Evolutionary conservation across 2,113 vertebrate species (phyloP), one percentile per base, ranked within the genome.

Genomic region (Seriola rivoliana): DNA sequence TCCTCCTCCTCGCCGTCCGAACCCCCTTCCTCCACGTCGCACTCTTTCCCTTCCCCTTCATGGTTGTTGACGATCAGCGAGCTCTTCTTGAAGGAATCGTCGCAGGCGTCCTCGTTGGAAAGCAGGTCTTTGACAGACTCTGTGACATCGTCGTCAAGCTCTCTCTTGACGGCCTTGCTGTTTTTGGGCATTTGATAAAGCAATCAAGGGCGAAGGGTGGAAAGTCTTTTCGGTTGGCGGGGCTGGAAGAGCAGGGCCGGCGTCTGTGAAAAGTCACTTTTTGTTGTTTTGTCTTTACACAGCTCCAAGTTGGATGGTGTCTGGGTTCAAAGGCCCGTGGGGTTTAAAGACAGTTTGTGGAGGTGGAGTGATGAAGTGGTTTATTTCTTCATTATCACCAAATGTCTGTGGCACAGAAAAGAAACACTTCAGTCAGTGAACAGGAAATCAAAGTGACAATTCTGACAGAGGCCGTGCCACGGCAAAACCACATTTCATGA

Each of bases 101-200:
- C 97, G 58, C 96, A 94, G 71, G 95, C 94, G 67, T 99, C 98
- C 95, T 99, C 98, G 89, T 99, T 98, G 85, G 98, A 98, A 71
- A 99, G 97, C 92, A 99, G 96, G 91, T 99, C 98, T 90, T 96
- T 98, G 94, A 96, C 97, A 42, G 97, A 99, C 88, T 99, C 98
- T 57, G 96, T 98, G 94, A 98, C 96, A 81, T 99, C 98, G 93
- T 99, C 97, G 80, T 98, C 98, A 93, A 98, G 95, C 84, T 98
- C 97, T 96, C 96, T 97, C 95, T 98, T 98, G 91, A 96, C 96
- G 90, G 96, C 96, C 86, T 98, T 99, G 95, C 97, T 97, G 93
- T 98, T 98, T 96, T 99, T 99, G 95, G 97, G 98, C 98, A 99
- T 99, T 97, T 96, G 96, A 95, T 82, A 93, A 92, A 82, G 89